Evolutionary conservation across 2,113 vertebrate species (phyloP).

Genomic region (Misgurnus mizolepis): DNA sequence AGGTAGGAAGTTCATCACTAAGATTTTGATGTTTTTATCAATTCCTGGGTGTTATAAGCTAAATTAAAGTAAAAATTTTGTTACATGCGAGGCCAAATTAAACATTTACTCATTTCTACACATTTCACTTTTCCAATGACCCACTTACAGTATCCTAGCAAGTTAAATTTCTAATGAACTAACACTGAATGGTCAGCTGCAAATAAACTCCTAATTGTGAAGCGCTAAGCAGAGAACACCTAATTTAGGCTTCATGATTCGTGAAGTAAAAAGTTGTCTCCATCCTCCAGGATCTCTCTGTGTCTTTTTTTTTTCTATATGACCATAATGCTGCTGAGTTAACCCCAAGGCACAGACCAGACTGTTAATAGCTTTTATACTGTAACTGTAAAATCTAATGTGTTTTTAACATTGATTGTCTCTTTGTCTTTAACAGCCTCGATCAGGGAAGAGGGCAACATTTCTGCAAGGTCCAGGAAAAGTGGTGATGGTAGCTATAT

Average conservation of each 20-base stretch:
- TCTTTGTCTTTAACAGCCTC: slow-evolving; percentile 76
- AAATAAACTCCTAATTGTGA: too few relatives aligned
- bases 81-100: too few relatives aligned
- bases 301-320: not conserved
- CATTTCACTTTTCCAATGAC: too few relatives aligned
- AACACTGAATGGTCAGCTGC: too few relatives aligned
- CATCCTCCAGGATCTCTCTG: not conserved
- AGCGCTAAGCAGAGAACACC: not conserved
- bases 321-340: not conserved
- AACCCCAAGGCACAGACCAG: not conserved
- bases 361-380: not conserved
- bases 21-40: not conserved
- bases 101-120: too few relatives aligned
- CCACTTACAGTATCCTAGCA: too few relatives aligned
- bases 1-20: slow-evolving; percentile 75
- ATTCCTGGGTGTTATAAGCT: not conserved
- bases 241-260: not conserved
- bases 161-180: too few relatives aligned
- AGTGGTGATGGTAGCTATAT: slow-evolving; percentile 98
- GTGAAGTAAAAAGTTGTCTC: not conserved
- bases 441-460: slow-evolving; percentile 80
- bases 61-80: too few relatives aligned
- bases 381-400: not conserved
- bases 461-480: slow-evolving; percentile 96
- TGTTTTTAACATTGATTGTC: not conserved